A percentile compares a stretch with the other conserved stretches of the same genome.
Conservation (phyloP, 64 coral and sea anemone species). For the Pocillopora damicornis region DNA sequence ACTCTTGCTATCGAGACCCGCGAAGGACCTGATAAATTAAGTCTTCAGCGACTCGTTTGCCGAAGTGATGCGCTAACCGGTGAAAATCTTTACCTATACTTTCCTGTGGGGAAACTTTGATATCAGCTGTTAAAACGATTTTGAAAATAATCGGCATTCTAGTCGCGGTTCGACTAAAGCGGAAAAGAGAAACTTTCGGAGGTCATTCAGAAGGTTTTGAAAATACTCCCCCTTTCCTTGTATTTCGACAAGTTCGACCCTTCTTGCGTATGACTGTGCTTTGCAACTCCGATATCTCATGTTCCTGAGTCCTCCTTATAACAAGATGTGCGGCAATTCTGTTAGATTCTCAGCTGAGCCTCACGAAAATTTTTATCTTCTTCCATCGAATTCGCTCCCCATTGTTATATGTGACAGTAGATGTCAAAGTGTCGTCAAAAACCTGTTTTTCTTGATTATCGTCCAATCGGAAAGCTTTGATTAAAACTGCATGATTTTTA, state of each 20-base stretch:
- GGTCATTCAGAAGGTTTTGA: background rate
- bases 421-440: conserved; percentile 32
- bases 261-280: background rate
- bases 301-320: background rate
- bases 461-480: conserved; percentile 12
- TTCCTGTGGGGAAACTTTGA: background rate
- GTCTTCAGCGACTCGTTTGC: background rate
- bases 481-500: background rate
- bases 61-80: background rate
- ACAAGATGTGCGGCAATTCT: background rate
- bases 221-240: background rate
- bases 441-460: conserved; percentile 38
- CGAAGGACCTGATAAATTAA: background rate
- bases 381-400: background rate
- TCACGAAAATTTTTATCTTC: background rate
- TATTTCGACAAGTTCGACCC: background rate
- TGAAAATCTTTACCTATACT: background rate
- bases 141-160: background rate
- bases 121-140: background rate
- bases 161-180: background rate
- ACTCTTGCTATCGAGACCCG: background rate
- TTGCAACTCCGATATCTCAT: background rate
- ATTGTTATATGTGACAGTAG: conserved; percentile 13
- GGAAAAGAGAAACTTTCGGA: background rate
- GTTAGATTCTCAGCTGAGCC: background rate